Evolutionary conservation across 2,113 vertebrate genomes (phyloP).

Genomic region (Paratilapia polleni): DNA sequence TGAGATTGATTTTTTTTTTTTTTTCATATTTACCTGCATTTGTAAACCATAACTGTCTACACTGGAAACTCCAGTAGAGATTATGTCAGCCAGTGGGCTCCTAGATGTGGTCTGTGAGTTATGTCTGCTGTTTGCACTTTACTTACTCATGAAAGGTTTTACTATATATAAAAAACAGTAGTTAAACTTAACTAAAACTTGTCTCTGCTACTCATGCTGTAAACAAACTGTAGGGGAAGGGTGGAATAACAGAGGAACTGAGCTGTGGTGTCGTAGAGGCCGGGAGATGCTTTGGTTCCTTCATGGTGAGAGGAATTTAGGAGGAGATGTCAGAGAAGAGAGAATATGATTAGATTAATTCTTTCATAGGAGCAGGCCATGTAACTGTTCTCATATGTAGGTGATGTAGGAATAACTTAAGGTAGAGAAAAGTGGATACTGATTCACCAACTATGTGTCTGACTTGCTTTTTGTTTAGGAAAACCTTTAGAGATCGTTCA

Average conservation of each 20-base stretch:
- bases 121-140: too few species aligned
- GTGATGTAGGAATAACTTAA: constrained; percentile 21
- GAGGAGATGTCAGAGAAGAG: constrained; percentile 57
- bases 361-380: constrained; percentile 57
- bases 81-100: too few species aligned
- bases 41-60: too few species aligned
- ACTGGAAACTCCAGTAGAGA: too few species aligned
- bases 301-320: constrained; percentile 47
- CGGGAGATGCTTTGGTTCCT: constrained; percentile 27
- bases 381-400: constrained; percentile 60
- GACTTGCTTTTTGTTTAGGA: background rate
- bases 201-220: background rate
- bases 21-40: too few species aligned
- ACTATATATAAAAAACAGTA: background rate
- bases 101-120: too few species aligned
- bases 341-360: constrained; percentile 61
- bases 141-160: background rate
- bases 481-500: background rate
- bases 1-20: too few species aligned
- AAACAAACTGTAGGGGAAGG: background rate
- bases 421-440: background rate
- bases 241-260: constrained; percentile 22
- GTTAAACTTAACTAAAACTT: background rate
- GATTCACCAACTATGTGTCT: background rate
- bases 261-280: constrained; percentile 13